Conservation (phyloP, 2,113 vertebrate species). For the Jacana jacana region DNA sequence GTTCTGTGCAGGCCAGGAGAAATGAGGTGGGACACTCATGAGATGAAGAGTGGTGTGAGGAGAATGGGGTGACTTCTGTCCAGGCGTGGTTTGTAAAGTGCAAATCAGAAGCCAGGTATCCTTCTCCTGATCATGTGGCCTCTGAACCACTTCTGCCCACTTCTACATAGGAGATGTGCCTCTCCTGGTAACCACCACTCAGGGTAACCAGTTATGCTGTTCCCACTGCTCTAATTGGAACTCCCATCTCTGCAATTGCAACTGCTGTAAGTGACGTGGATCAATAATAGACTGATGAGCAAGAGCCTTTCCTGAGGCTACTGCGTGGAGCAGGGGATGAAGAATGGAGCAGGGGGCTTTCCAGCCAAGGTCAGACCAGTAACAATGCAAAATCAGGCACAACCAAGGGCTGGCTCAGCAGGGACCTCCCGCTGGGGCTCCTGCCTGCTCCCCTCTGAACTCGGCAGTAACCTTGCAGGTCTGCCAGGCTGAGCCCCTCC, state of each 20-base stretch:
- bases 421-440: accelerated
- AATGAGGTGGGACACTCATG: background rate
- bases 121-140: background rate
- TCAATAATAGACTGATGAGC: conserved; percentile 10
- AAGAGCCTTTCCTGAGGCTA: conserved; percentile 6
- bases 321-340: background rate
- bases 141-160: background rate
- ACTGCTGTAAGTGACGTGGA: background rate
- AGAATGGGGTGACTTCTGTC: background rate
- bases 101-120: background rate
- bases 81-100: background rate
- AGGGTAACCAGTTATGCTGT: background rate
- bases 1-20: background rate
- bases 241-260: background rate
- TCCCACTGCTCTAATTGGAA: background rate
- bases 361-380: background rate
- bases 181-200: background rate
- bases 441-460: background rate
- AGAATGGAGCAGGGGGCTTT: background rate
- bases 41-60: background rate
- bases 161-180: background rate
- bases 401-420: background rate
- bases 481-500: background rate
- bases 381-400: background rate
- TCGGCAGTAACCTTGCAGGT: background rate